These are phyloP conservation scores for Battus philenor DNA, from an alignment of 1,140 invertebrate species.

Conservation along the genomic window DNA sequence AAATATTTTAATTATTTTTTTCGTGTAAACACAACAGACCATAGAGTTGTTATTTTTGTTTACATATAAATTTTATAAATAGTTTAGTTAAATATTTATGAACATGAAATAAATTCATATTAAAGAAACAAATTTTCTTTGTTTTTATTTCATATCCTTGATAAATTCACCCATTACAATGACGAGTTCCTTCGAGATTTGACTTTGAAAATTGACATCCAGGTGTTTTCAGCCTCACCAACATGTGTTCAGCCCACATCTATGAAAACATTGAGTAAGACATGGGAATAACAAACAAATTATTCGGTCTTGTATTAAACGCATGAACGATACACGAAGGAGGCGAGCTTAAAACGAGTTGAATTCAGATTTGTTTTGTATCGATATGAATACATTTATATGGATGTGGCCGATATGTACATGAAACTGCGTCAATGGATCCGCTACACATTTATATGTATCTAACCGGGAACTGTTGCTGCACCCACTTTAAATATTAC, in stretches of 20 bases:
- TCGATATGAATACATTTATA: conserved; percentile 39
- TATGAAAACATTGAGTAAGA: conserved; percentile 15
- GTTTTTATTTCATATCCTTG: neutral
- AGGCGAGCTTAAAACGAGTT: conserved; percentile 19
- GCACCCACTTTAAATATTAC: conserved; percentile 1
- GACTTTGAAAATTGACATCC: conserved; percentile 51
- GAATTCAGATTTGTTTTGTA: conserved; percentile 32
- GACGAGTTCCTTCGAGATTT: conserved; percentile 30
- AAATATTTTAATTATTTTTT: no score
- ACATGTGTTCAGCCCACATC: conserved; percentile 3
- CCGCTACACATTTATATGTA: conserved; percentile 5
- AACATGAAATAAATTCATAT: neutral
- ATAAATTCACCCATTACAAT: conserved; percentile 5
- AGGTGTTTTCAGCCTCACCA: conserved; percentile 33
- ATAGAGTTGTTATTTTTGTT: no score
- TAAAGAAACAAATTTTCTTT: conserved; percentile 4
- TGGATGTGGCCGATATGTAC: conserved; percentile 33
- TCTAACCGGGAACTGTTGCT: conserved; percentile 3
- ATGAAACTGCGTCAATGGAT: conserved; percentile 35
- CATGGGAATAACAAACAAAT: conserved; percentile 20
- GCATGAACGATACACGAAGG: conserved; percentile 15
- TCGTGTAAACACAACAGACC: no score
- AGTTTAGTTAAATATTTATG: no score
- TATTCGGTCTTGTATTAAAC: conserved; percentile 13
- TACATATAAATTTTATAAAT: no score